These are phyloP conservation scores for Drosophila tripunctata DNA, from an alignment of 2,888 invertebrate genomes.

Conservation along the genomic window DNA sequence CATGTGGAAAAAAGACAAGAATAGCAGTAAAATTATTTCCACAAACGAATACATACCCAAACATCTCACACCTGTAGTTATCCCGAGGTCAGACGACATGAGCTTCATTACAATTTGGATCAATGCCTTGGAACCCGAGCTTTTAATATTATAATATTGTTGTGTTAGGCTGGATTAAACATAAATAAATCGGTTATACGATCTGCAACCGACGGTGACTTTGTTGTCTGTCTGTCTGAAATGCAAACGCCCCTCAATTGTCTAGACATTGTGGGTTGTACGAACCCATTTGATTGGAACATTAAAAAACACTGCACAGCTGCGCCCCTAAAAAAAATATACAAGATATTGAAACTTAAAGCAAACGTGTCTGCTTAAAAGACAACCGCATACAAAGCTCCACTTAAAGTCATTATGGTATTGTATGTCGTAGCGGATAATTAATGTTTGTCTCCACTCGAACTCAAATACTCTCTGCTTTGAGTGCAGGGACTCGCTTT, in stretches of 20 bases:
- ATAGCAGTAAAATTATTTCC: neutral
- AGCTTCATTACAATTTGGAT: slow-evolving; percentile 6
- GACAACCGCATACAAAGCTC: slow-evolving; percentile 10
- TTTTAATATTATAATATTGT: slow-evolving; percentile 26
- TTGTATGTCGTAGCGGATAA: slow-evolving; percentile 33
- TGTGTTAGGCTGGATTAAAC: slow-evolving; percentile 7
- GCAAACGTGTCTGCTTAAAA: neutral
- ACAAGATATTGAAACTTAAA: slow-evolving; percentile 20
- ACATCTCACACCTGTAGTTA: slow-evolving; percentile 17
- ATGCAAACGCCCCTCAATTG: slow-evolving; percentile 9
- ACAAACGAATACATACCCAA: neutral
- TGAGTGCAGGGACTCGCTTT: neutral
- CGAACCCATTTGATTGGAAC: slow-evolving; percentile 38
- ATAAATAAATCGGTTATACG: slow-evolving; percentile 31
- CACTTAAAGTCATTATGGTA: slow-evolving; percentile 18
- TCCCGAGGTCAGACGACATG: neutral
- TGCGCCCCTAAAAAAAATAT: neutral
- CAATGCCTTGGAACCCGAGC: slow-evolving; percentile 6
- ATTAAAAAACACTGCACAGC: slow-evolving; percentile 1
- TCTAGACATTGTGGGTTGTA: slow-evolving; percentile 53
- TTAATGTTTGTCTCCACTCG: slow-evolving; percentile 48
- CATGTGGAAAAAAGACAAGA: slow-evolving; percentile 42
- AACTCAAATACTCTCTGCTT: slow-evolving; percentile 8
- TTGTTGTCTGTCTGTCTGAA: slow-evolving; percentile 18
- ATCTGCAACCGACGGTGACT: slow-evolving; percentile 24